Conservation (phyloP, 2,888 invertebrate genomes). For the Noctua janthina region DNA sequence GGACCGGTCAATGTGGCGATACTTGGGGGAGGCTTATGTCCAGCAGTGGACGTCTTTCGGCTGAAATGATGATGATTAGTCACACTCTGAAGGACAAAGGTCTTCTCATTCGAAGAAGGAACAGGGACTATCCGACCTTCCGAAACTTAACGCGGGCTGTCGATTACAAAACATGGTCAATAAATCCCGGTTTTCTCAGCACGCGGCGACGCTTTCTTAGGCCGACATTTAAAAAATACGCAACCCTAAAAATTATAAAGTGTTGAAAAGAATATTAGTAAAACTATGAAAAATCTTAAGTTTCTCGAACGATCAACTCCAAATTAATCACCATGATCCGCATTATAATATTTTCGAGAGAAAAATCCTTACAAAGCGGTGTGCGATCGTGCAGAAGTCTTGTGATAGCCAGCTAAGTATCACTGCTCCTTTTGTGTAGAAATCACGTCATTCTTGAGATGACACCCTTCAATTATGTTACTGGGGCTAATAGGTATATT, state of each 20-base stretch:
- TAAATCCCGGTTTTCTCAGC: no score
- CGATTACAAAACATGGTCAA: neutral
- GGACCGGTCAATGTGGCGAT: no score
- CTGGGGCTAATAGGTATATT: constrained; percentile 13
- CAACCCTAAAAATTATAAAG: neutral
- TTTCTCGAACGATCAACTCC: neutral
- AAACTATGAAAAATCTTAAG: neutral
- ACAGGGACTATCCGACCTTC: neutral
- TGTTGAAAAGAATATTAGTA: neutral
- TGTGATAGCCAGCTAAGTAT: constrained; percentile 48
- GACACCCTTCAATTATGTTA: constrained; percentile 44
- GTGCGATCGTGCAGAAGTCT: constrained; percentile 45
- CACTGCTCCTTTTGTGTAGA: constrained; percentile 36
- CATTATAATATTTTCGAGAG: constrained; percentile 20
- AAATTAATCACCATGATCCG: constrained; percentile 33
- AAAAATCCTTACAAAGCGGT: constrained; percentile 40
- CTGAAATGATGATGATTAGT: neutral
- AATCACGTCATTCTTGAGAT: constrained; percentile 34
- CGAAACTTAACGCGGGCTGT: neutral
- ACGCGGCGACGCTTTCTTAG: neutral
- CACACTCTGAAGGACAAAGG: neutral
- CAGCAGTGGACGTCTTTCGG: no score
- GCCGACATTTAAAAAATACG: neutral
- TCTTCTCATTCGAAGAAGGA: neutral
- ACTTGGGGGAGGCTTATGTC: no score